A percentile compares a stretch with the other conserved stretches of the same genome.
These are phyloP conservation scores for Varecia variegata DNA, from an alignment of 2,797 vertebrate species.

Conservation along the genomic window DNA sequence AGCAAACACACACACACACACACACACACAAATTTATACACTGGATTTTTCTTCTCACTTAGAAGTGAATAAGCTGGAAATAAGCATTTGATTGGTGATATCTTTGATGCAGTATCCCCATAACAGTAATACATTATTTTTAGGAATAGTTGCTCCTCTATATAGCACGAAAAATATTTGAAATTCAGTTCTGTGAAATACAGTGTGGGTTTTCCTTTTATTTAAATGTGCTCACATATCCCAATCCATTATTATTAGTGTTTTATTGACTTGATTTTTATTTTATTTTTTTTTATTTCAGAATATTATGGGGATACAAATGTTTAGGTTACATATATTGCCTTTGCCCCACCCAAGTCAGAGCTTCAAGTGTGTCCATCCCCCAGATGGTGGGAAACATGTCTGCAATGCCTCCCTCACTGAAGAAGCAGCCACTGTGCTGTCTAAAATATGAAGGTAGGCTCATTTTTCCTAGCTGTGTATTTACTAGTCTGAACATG, in stretches of 20 bases:
- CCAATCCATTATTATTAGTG: not conserved
- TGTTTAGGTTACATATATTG: too few species aligned
- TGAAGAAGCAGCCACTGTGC: not conserved
- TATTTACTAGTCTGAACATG: constrained; percentile 24
- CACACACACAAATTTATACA: not conserved
- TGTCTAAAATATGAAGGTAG: constrained; percentile 27
- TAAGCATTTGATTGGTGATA: not conserved
- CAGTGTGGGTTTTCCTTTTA: not conserved
- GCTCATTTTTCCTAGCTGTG: not conserved
- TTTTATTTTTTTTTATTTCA: too few species aligned
- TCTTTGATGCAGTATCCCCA: too few species aligned
- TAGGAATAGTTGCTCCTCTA: not conserved
- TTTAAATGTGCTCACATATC: not conserved
- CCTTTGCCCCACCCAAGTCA: too few species aligned
- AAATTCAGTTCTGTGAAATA: not conserved
- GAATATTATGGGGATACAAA: too few species aligned
- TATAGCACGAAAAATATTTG: not conserved
- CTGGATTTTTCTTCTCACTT: not conserved
- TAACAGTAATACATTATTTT: not conserved
- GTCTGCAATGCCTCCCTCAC: too few species aligned
- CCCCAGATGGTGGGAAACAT: too few species aligned
- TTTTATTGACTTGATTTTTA: not conserved
- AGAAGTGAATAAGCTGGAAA: not conserved
- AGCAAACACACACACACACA: too few species aligned
- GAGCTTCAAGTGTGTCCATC: too few species aligned